These are phyloP conservation scores for Brachypalpus laphriformis DNA, from an alignment of 2,888 invertebrate species.

Conservation along the genomic window DNA sequence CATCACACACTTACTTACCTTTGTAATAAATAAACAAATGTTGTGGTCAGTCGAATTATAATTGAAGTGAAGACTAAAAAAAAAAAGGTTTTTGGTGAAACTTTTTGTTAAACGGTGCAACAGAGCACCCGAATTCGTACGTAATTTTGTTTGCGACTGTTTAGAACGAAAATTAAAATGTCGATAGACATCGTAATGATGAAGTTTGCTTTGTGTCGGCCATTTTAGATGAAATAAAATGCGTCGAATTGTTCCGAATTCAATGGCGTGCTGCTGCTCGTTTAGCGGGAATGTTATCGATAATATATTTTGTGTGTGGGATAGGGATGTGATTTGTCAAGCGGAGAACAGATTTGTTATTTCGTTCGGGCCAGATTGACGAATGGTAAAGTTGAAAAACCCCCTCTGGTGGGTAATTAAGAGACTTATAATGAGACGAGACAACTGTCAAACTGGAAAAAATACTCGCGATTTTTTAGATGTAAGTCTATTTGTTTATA, in stretches of 20 bases:
- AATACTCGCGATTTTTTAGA: too few relatives aligned
- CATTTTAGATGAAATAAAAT: constrained; percentile 61
- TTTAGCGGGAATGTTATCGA: constrained; percentile 60
- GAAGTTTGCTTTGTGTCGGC: constrained; percentile 63
- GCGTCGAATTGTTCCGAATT: constrained; percentile 64
- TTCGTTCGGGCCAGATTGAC: too few relatives aligned
- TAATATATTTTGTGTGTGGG: not conserved
- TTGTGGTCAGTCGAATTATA: constrained; percentile 58
- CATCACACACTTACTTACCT: constrained; percentile 70
- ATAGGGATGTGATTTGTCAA: constrained; percentile 24
- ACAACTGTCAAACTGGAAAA: too few relatives aligned
- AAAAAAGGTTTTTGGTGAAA: constrained; percentile 55
- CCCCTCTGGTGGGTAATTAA: too few relatives aligned
- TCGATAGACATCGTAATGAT: constrained; percentile 63
- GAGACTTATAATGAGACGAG: too few relatives aligned
- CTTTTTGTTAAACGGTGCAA: constrained; percentile 68
- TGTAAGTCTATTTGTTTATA: too few relatives aligned
- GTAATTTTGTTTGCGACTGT: constrained; percentile 74
- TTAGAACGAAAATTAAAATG: constrained; percentile 73
- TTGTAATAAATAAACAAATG: constrained; percentile 70
- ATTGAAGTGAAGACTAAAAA: constrained; percentile 36
- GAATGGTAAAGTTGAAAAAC: too few relatives aligned
- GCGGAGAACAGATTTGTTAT: too few relatives aligned
- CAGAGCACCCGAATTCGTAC: constrained; percentile 72
- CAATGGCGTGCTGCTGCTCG: constrained; percentile 53